Base-by-base conservation (phyloP, 2,888 invertebrate genomes). In the Pyrgus malvae region DNA sequence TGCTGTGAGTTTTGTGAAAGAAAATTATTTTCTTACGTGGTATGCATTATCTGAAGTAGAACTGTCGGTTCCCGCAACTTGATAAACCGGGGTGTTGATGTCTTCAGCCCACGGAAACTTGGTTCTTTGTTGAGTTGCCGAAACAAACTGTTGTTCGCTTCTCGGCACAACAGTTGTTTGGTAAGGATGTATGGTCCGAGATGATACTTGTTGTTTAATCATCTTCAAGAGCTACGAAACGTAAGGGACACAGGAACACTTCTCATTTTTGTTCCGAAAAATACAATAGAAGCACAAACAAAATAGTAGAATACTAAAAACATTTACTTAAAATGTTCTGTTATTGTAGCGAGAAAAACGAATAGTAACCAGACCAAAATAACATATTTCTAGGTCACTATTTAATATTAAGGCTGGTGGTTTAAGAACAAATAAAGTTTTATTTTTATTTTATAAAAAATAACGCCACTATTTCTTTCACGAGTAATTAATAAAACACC, bases 101-200 rank as follows among this genome's bases (percentile, higher is more conserved):
- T 87, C 84, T 44, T 89, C 90, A 38, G 78, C 76, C 91, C 91
- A 91, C 40, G 91, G 91, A 64, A 76, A 90, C 69, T 90, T 90
- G 1, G 80, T 76, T 63, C 91, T 80, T 75, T 90, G 87, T 76
- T 88, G 83, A 9, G 83, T 70, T 16, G 90, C 89, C n/a, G 83
- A 76, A 21, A 75, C 72, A 56, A 85, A 78, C 60, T 91, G 90
- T 44, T 87, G 84, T 48, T 90, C 87, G 64, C 82, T 89, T 11
- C 90, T 74, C 8, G 90, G 83, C 21, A 91, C 85, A 27, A 90
- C 78, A 2, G 91, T 91, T 3, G 90, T 91, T 68, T 91, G 91
- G 61, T 91, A 91, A 3, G 90, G 90, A 59, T 90, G 90, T 31
- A 90, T 82, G 61, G 83, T 88, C 35, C 90, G 78, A 3, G 88